Conservation (phyloP, 2,113 vertebrate genomes). For the Passer montanus region DNA sequence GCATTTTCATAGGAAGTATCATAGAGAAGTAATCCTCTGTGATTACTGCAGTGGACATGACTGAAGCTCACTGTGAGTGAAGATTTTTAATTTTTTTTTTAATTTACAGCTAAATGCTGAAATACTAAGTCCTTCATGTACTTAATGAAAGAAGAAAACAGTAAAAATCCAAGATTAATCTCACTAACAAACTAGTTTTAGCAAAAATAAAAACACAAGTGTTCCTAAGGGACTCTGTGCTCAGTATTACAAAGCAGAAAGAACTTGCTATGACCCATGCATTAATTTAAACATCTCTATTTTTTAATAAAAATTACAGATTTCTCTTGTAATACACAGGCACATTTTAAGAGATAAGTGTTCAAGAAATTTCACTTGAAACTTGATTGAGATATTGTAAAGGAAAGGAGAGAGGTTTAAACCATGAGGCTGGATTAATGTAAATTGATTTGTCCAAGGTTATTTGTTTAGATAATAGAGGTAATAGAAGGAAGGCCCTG, state of each 20-base stretch:
- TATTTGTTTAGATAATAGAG: slow-evolving; percentile 91
- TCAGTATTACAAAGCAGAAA: not conserved
- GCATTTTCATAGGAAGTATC: not conserved
- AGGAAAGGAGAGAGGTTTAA: slow-evolving; percentile 72
- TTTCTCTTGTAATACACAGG: not conserved
- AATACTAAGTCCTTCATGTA: not conserved
- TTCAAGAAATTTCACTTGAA: slow-evolving; percentile 59
- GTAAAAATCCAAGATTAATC: not conserved
- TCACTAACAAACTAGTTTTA: not conserved
- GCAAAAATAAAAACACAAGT: not conserved
- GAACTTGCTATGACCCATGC: not conserved
- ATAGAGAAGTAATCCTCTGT: not conserved
- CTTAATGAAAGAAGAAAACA: not conserved
- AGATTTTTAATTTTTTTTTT: not conserved
- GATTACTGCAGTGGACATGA: not conserved
- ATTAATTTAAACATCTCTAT: not conserved
- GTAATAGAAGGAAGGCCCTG: slow-evolving; percentile 81
- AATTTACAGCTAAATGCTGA: not conserved
- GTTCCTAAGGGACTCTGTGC: not conserved
- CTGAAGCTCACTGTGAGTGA: not conserved
- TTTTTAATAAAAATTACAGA: not conserved
- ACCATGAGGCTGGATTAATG: slow-evolving; percentile 72
- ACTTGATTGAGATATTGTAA: slow-evolving; percentile 68
- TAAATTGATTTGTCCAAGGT: slow-evolving; percentile 80
- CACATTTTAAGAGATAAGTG: slow-evolving; percentile 32